Evolutionary conservation across 2,113 vertebrate species (phyloP).

Genomic region (Abramis brama): DNA sequence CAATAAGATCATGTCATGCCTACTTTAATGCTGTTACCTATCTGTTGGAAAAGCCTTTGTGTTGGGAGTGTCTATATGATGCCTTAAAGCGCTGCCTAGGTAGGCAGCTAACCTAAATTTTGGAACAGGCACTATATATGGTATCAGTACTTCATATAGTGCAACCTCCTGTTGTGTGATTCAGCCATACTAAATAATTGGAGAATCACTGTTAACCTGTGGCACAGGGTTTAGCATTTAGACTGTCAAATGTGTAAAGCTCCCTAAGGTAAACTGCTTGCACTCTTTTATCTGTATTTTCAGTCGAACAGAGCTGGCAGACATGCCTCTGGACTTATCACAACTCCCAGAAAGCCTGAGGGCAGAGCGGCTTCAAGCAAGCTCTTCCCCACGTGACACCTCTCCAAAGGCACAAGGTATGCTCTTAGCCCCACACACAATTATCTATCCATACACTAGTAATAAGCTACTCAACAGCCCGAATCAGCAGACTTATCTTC

Average conservation of each 20-base stretch:
- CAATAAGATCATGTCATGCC: no score
- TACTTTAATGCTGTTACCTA: no score
- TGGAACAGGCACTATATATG: neutral
- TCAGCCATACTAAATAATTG: constrained; percentile 9
- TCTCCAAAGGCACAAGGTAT: constrained; percentile 74
- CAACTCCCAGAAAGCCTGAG: constrained; percentile 81
- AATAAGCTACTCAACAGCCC: neutral
- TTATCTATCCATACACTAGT: constrained; percentile 2
- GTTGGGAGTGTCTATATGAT: neutral
- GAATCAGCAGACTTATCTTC: constrained; percentile 22
- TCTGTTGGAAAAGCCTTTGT: no score
- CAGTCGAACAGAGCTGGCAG: constrained; percentile 81
- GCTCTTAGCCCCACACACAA: constrained; percentile 20
- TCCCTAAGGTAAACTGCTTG: constrained; percentile 26
- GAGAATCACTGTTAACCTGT: neutral
- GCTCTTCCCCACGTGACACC: constrained; percentile 65
- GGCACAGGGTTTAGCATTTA: neutral
- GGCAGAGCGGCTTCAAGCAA: constrained; percentile 69
- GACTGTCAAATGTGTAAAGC: constrained; percentile 8
- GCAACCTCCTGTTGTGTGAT: neutral
- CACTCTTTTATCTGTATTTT: constrained; percentile 38
- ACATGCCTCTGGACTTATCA: constrained; percentile 82
- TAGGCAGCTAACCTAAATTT: neutral
- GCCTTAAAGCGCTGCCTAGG: neutral
- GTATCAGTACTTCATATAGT: neutral